Evolutionary conservation across 2,888 invertebrate species (phyloP).

Genomic region (Limenitis camilla): DNA sequence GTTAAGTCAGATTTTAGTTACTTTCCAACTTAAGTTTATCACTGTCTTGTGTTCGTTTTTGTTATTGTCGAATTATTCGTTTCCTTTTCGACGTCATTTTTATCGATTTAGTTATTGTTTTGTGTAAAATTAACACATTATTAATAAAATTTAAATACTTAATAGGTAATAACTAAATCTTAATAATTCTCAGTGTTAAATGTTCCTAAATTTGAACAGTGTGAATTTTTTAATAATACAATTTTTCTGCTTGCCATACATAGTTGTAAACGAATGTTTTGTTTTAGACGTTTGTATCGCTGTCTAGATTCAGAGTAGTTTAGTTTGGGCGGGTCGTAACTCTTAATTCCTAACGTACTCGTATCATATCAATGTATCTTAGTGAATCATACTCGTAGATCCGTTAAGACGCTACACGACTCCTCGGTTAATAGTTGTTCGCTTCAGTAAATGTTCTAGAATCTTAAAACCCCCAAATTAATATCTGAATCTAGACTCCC

Average conservation of each 20-base stretch:
- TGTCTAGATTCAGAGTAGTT: constrained; percentile 32
- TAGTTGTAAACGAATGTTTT: constrained; percentile 44
- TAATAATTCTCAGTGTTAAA: constrained; percentile 71
- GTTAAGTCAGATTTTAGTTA: constrained; percentile 53
- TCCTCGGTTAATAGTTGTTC: constrained; percentile 16
- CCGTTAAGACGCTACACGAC: constrained; percentile 2
- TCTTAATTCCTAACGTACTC: constrained; percentile 14
- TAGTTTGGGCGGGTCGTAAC: constrained; percentile 5
- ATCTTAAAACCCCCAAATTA: constrained; percentile 11
- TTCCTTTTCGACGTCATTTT: constrained; percentile 34
- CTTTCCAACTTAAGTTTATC: constrained; percentile 51
- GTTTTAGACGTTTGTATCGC: constrained; percentile 26
- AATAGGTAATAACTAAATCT: constrained; percentile 61
- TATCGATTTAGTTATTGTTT: constrained; percentile 13
- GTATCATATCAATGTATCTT: constrained; percentile 21
- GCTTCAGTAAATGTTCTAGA: constrained; percentile 15
- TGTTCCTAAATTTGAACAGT: constrained; percentile 72
- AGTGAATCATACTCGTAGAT: constrained; percentile 16
- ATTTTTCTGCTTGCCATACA: constrained; percentile 66
- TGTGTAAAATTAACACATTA: constrained; percentile 43
- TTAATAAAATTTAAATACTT: constrained; percentile 46
- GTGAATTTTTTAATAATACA: constrained; percentile 56
- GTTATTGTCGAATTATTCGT: constrained; percentile 32
- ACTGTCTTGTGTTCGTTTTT: constrained; percentile 61
- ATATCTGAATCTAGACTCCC: constrained; percentile 31